These are phyloP conservation scores for Piprites chloris DNA, from an alignment of 2,113 vertebrate genomes.

Conservation along the genomic window DNA sequence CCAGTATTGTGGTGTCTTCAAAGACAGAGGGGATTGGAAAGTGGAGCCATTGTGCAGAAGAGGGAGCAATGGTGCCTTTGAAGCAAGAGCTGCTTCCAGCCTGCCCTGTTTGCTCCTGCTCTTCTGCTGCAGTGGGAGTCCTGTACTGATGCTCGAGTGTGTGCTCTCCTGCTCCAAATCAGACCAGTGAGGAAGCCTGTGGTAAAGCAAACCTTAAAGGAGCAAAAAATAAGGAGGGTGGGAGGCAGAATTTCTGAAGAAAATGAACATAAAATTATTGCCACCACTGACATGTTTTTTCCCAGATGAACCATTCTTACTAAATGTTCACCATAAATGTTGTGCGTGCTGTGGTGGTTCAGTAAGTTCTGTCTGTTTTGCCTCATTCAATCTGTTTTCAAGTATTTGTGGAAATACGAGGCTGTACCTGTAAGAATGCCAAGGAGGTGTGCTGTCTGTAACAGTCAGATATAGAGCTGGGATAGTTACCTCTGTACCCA, in stretches of 20 bases:
- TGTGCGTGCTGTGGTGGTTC: not conserved
- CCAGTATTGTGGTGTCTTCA: not conserved
- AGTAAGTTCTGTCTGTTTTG: not conserved
- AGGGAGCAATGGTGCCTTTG: not conserved
- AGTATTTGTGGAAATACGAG: not conserved
- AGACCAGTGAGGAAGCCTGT: not conserved
- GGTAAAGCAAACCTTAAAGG: not conserved
- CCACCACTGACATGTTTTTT: fast-evolving
- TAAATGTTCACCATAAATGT: not conserved
- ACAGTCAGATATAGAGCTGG: not conserved
- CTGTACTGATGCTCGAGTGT: fast-evolving
- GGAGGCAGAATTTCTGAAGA: not conserved
- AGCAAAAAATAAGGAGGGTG: no score
- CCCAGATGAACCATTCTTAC: not conserved
- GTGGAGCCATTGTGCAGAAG: not conserved
- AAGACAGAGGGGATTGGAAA: not conserved
- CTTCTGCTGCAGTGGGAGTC: not conserved
- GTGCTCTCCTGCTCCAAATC: not conserved
- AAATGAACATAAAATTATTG: not conserved
- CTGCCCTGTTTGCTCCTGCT: not conserved
- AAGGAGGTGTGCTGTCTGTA: not conserved
- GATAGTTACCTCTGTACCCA: not conserved
- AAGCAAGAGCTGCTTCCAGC: not conserved
- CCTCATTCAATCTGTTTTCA: not conserved
- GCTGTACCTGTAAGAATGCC: not conserved